Evolutionary conservation across 1,140 invertebrate species (phyloP), one percentile per base, ranked within the genome.

Genomic region (Drosophila gunungcola): DNA sequence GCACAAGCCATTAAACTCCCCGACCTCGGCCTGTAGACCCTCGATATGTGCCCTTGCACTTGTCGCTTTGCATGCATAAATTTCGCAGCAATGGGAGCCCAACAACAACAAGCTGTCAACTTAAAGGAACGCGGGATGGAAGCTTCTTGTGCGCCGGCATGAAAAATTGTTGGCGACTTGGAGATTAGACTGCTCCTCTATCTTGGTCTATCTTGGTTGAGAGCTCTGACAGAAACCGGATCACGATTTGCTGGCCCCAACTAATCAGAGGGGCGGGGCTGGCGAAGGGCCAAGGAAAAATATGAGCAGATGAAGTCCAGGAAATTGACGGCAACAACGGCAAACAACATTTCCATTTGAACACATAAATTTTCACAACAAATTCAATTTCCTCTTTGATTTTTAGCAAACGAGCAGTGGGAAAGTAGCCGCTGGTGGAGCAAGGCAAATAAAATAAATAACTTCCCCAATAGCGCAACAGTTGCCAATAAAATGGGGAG

Each of bases 351-450:
- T 89, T 89, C 84, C 84, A 89, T 89, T 84, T 58, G 73, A 84
- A 61, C 75, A 88, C 84, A 89, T 89, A 89, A 80, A 89, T 89
- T 89, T 89, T 89, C 77, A 65, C 84, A 89, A 89, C 84, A 83
- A 89, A 89, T 89, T 89, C 84, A 89, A 89, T 89, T 89, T 89
- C 84, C 84, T 89, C 84, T 84, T 89, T 89, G 84, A 89, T 89
- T 89, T 75, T 89, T 80, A 80, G 84, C 80, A 89, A 89, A 73
- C 84, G 80, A 89, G 79, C 74, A 72, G 72, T 62, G 56, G 48
- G 54, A 61, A 56, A 48, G 70, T 51, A 53, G 54, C 46, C 61
- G 64, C 41, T 58, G 39, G 58, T 72, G 74, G 74, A 36, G 70
- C 49, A 73, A 58, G 61, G 84, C 80, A 89, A 89, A 89, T 89